These are phyloP conservation scores for Ictalurus punctatus DNA, from an alignment of 2,113 vertebrate genomes.

Conservation along the genomic window DNA sequence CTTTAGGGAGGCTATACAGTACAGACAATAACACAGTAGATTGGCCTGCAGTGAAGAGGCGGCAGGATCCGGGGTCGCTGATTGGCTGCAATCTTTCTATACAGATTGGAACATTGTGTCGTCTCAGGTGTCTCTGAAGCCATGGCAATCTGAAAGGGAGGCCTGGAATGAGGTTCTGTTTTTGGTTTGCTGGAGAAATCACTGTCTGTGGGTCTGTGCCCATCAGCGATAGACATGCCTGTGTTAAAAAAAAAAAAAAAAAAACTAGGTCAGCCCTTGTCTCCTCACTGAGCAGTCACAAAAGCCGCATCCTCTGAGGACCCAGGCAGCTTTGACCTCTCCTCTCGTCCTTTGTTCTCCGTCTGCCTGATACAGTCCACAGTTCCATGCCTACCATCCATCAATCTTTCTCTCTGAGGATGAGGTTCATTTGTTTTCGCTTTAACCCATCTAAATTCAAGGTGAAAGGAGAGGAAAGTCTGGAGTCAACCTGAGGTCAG, in stretches of 20 bases:
- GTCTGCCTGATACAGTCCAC: not conserved
- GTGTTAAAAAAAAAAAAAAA: slow-evolving; percentile 50
- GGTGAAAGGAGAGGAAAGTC: slow-evolving; percentile 2
- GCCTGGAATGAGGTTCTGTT: slow-evolving; percentile 66
- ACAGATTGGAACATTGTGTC: not conserved
- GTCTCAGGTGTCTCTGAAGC: not conserved
- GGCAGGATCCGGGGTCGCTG: slow-evolving; percentile 31
- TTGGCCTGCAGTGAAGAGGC: not conserved
- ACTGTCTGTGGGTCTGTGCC: slow-evolving; percentile 62
- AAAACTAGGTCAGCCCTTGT: slow-evolving; percentile 65
- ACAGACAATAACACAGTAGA: slow-evolving; percentile 33
- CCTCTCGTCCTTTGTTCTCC: slow-evolving; percentile 7
- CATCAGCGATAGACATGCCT: slow-evolving; percentile 71
- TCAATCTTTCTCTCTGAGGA: slow-evolving; percentile 1
- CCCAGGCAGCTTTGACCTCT: slow-evolving; percentile 41
- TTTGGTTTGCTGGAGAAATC: slow-evolving; percentile 63
- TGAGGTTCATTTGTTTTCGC: slow-evolving; percentile 10
- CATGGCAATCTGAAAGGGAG: slow-evolving; percentile 47
- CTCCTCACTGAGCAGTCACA: slow-evolving; percentile 32
- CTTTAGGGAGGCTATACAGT: not conserved
- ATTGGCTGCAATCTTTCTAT: slow-evolving; percentile 36
- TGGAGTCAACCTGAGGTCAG: not conserved
- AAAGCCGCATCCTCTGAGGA: slow-evolving; percentile 44
- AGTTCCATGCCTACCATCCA: not conserved
- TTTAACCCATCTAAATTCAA: slow-evolving; percentile 9